phyloP scores from a whole-genome alignment of 2,888 invertebrate species.

The Mechanitis messenoides region DNA sequence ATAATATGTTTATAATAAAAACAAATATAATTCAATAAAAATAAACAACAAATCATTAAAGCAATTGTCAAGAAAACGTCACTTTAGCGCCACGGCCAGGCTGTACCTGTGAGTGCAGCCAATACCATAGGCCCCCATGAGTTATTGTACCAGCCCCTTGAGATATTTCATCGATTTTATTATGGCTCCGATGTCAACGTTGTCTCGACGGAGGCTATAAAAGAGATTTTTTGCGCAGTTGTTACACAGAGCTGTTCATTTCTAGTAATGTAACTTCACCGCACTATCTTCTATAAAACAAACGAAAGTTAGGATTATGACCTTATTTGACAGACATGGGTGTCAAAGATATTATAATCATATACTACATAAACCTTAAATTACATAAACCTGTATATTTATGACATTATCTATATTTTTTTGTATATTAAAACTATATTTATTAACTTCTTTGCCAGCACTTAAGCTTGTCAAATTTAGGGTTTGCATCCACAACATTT shows the following conservation, averaged over 20 bases:
- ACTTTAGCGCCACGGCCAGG: conserved; percentile 35
- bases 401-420: too few species aligned
- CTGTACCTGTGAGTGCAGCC: conserved; percentile 58
- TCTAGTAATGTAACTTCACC: conserved; percentile 7
- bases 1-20: conserved; percentile 1
- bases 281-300: not conserved
- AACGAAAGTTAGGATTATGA: too few species aligned
- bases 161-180: conserved; percentile 76
- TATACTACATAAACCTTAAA: too few species aligned
- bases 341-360: too few species aligned
- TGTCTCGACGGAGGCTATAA: conserved; percentile 68
- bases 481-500: too few species aligned
- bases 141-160: conserved; percentile 62
- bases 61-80: conserved; percentile 25
- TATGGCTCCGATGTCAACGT: conserved; percentile 74
- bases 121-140: conserved; percentile 40
- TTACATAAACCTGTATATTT: too few species aligned
- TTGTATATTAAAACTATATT: too few species aligned
- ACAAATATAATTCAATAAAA: not conserved
- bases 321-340: too few species aligned
- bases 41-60: conserved; percentile 27
- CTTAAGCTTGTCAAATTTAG: too few species aligned
- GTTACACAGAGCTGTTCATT: conserved; percentile 12
- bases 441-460: too few species aligned
- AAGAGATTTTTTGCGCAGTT: conserved; percentile 34